A percentile compares a stretch with the other conserved stretches of the same genome.
These are phyloP conservation scores for Stegodyphus mimosarum DNA, from an alignment of 1,140 invertebrate species.

Conservation along the genomic window DNA sequence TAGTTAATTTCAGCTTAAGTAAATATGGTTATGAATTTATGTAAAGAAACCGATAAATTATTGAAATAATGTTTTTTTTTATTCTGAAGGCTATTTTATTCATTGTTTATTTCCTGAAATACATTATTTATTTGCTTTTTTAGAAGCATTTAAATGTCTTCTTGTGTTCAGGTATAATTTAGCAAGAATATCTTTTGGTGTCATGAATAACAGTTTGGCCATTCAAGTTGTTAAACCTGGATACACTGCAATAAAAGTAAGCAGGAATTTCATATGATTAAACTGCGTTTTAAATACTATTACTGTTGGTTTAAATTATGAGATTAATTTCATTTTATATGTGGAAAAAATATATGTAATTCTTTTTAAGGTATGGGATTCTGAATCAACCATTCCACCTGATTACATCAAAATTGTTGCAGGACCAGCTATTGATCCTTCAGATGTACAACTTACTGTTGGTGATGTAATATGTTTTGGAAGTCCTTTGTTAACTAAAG, in stretches of 20 bases:
- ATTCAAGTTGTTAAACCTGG: conserved; percentile 68
- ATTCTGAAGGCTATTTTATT: too few species aligned
- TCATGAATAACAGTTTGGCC: conserved; percentile 68
- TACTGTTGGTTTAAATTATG: too few species aligned
- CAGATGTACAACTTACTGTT: conserved; percentile 63
- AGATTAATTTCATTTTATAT: too few species aligned
- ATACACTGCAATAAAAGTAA: conserved; percentile 69
- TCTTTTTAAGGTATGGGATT: conserved; percentile 67
- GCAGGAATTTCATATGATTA: neutral
- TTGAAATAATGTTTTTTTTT: too few species aligned
- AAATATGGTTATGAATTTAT: too few species aligned
- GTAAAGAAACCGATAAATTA: too few species aligned
- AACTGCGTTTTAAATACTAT: neutral
- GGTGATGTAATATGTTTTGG: conserved; percentile 68
- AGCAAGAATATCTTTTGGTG: conserved; percentile 40
- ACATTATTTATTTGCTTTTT: too few species aligned
- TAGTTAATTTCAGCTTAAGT: neutral
- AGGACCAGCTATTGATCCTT: conserved; percentile 67
- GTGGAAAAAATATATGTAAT: neutral
- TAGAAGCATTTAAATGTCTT: neutral
- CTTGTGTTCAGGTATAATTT: conserved; percentile 26
- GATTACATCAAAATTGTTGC: conserved; percentile 69
- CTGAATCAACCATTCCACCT: conserved; percentile 65
- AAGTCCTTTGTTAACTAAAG: conserved; percentile 65
- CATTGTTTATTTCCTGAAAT: too few species aligned